These are phyloP conservation scores for Isurus oxyrinchus DNA, from an alignment of 2,113 vertebrate species.

Conservation along the genomic window DNA sequence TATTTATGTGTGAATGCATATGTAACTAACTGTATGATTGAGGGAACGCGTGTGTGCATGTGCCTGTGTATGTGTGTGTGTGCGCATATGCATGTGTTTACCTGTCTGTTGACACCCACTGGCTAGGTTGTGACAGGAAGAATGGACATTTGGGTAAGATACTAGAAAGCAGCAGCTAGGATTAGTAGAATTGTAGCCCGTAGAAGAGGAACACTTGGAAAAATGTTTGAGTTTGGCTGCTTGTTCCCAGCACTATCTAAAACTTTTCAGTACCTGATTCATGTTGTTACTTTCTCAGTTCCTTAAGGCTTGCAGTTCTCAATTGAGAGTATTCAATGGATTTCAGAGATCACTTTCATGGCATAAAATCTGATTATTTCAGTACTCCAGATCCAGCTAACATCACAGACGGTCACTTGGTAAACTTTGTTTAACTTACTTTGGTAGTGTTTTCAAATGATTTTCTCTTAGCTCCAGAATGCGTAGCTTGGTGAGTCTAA, in stretches of 20 bases:
- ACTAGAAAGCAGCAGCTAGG: neutral
- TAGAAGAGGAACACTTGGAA: neutral
- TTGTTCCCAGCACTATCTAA: neutral
- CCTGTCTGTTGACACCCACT: neutral
- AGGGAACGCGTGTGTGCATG: too few relatives aligned
- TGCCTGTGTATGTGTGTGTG: neutral
- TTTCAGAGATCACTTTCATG: neutral
- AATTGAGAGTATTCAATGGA: neutral
- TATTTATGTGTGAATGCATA: too few relatives aligned
- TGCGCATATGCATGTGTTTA: neutral
- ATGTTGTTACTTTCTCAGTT: neutral
- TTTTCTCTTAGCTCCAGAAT: slow-evolving; percentile 98
- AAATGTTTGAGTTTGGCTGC: neutral
- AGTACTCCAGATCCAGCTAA: neutral
- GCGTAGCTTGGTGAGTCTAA: slow-evolving; percentile 91
- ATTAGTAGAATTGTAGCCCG: neutral
- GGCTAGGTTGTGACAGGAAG: neutral
- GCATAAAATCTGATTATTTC: neutral
- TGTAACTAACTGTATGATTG: too few relatives aligned
- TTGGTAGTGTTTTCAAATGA: slow-evolving; percentile 99
- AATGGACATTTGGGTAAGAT: neutral
- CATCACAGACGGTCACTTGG: neutral
- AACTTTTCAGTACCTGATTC: neutral
- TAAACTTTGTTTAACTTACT: slow-evolving; percentile 67
- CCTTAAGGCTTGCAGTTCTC: neutral